A percentile compares a stretch with the other conserved stretches of the same genome.
These are phyloP conservation scores for Coptotermes formosanus DNA, from an alignment of 1,140 invertebrate genomes.

Conservation along the genomic window DNA sequence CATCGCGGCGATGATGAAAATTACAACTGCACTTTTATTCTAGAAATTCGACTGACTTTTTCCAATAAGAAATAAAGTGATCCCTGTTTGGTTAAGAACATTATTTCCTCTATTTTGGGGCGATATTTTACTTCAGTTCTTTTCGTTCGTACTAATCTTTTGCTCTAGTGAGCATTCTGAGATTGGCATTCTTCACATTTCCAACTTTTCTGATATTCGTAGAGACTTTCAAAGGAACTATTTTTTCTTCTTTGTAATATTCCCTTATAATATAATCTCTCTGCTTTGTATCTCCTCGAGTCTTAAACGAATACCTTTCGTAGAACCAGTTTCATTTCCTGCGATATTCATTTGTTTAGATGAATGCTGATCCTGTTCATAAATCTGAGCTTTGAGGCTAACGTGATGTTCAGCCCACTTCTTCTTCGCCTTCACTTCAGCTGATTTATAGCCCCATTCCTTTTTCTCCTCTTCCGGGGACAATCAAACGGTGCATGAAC, in stretches of 20 bases:
- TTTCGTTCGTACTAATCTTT: not conserved
- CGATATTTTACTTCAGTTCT: not conserved
- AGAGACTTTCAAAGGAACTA: not conserved
- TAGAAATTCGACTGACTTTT: too few relatives aligned
- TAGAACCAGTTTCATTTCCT: not conserved
- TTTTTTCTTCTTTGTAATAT: not conserved
- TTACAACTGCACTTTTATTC: too few relatives aligned
- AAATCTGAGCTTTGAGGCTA: not conserved
- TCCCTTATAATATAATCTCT: not conserved
- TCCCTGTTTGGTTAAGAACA: not conserved
- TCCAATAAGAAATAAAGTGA: not conserved
- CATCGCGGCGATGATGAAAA: too few relatives aligned
- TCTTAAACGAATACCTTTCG: not conserved
- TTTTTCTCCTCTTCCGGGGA: too few relatives aligned
- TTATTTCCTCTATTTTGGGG: not conserved
- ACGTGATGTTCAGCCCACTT: not conserved
- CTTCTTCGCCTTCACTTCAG: not conserved
- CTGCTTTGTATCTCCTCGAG: not conserved
- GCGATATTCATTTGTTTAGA: not conserved
- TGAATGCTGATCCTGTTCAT: not conserved
- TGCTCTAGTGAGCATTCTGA: not conserved
- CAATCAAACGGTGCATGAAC: too few relatives aligned
- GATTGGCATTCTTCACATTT: constrained; percentile 2
- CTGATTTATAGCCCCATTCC: not conserved
- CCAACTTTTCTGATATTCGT: not conserved